These are phyloP conservation scores for Drosophila nigricruria DNA, from an alignment of 2,888 invertebrate genomes.

Conservation along the genomic window DNA sequence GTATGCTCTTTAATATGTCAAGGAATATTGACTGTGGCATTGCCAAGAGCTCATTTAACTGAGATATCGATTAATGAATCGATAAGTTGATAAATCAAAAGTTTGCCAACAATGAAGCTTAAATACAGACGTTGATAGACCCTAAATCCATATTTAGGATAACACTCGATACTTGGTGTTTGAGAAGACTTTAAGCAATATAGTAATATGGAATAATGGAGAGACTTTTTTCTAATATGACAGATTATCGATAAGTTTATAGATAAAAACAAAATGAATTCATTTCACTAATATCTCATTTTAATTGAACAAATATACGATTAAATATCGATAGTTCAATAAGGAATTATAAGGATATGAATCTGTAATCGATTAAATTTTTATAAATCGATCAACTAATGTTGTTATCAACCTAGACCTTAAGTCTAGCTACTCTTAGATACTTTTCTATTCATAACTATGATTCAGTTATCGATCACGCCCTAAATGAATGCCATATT, in stretches of 20 bases:
- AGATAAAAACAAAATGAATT: background rate
- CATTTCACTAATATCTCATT: background rate
- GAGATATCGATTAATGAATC: background rate
- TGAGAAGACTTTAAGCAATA: background rate
- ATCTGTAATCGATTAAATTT: background rate
- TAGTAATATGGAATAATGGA: background rate
- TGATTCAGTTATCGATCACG: background rate
- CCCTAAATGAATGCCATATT: background rate
- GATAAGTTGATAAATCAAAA: background rate
- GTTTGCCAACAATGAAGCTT: background rate
- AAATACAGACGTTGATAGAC: background rate
- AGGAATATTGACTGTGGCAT: conserved; percentile 45
- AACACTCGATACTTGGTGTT: too few relatives aligned
- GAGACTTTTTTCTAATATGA: background rate
- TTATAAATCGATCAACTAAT: background rate
- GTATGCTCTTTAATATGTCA: conserved; percentile 12
- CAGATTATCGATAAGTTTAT: background rate
- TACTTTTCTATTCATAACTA: background rate
- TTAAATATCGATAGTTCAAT: background rate
- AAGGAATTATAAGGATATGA: too few relatives aligned
- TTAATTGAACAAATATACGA: background rate
- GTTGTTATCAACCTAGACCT: too few relatives aligned
- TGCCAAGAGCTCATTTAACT: conserved; percentile 17
- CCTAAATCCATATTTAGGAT: too few relatives aligned
- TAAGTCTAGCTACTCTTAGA: background rate